Conservation (phyloP, 2,797 vertebrate species). For the Ctenopoma kingsleyae region DNA sequence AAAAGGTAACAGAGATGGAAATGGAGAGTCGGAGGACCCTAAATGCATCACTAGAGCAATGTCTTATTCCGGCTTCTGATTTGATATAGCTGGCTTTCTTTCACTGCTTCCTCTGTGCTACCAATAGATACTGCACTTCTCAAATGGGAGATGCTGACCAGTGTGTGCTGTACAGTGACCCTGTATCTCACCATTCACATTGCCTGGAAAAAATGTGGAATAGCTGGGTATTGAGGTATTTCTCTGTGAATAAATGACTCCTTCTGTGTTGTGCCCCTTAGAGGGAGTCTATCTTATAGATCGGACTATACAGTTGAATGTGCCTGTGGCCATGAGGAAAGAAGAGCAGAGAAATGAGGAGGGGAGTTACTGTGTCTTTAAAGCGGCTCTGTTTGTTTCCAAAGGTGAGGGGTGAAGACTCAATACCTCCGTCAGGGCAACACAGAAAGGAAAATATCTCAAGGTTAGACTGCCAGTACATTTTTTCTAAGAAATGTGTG, state of each 20-base stretch:
- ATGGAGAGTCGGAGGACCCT: slow-evolving; percentile 11
- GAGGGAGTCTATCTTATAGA: slow-evolving; percentile 57
- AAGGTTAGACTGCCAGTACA: slow-evolving; percentile 75
- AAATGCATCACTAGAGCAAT: slow-evolving; percentile 26
- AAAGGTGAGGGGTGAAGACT: slow-evolving; percentile 74
- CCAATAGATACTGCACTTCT: slow-evolving; percentile 20
- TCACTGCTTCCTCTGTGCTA: slow-evolving; percentile 13
- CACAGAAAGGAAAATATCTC: slow-evolving; percentile 73
- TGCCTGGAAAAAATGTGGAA: slow-evolving; percentile 23
- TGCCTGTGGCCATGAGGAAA: slow-evolving; percentile 73
- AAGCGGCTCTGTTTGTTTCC: slow-evolving; percentile 69
- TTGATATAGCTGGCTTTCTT: slow-evolving; percentile 14
- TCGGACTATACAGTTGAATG: slow-evolving; percentile 62
- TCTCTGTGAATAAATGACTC: slow-evolving; percentile 65
- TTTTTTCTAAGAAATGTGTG: slow-evolving; percentile 59
- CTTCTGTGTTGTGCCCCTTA: slow-evolving; percentile 54
- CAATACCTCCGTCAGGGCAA: slow-evolving; percentile 73
- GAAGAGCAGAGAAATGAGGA: slow-evolving; percentile 55
- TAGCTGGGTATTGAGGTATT: slow-evolving; percentile 46
- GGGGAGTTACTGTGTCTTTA: slow-evolving; percentile 60
- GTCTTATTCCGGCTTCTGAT: slow-evolving; percentile 29
- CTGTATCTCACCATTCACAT: slow-evolving; percentile 41
- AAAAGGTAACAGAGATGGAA: slow-evolving; percentile 10
- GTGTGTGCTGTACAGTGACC: slow-evolving; percentile 45
- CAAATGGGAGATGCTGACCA: slow-evolving; percentile 30